Base-by-base conservation (phyloP, 2,888 invertebrate species). In the Erebia epiphron region DNA sequence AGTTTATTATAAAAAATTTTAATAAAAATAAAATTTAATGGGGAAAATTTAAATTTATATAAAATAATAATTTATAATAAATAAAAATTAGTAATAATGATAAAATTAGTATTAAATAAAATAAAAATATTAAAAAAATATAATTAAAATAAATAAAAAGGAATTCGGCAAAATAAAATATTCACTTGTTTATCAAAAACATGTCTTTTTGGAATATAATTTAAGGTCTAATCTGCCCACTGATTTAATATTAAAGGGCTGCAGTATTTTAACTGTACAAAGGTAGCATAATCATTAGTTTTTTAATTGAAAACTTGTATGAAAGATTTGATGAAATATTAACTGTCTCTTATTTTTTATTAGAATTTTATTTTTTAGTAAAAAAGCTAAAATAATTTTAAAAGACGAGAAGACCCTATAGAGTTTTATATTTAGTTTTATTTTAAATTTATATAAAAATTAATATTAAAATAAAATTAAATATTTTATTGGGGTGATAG, bases 371-470 rank as follows among this genome's bases (percentile, higher is more conserved):
- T 88, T 89, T 89, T 90, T 89, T 86, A 87, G 87, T 86, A 80
- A 96, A 95, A 95, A 95, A 94, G 94, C 94, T 95, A 93, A 95
- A 94, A 94, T 95, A 75, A 72, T 69, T 82, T 94, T 94, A 94
- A 94, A 93, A 95, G 95, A 96, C 96, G 95, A 96, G 95, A 96
- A 96, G 96, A 96, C 96, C 95, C 95, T 95, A 95, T 95, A 95
- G 95, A 96, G 94, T 95, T 96, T 96, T 76, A 88, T 88, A 85
- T 64, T 71, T 80, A 84, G 92, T 89, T 83, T 61, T 84, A 81
- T 80, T 83, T 86, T 79, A 80, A 83, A 80, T 85, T 88, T 89
- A 83, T 87, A 79, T 86, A 75, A 82, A 77, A 76, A 73, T 76
- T 79, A 83, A 78, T 78, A 75, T 78, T 82, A 73, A 81, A 83